phyloP scores from a whole-genome alignment of 1,140 invertebrate genomes.

The Cephus cinctus region DNA sequence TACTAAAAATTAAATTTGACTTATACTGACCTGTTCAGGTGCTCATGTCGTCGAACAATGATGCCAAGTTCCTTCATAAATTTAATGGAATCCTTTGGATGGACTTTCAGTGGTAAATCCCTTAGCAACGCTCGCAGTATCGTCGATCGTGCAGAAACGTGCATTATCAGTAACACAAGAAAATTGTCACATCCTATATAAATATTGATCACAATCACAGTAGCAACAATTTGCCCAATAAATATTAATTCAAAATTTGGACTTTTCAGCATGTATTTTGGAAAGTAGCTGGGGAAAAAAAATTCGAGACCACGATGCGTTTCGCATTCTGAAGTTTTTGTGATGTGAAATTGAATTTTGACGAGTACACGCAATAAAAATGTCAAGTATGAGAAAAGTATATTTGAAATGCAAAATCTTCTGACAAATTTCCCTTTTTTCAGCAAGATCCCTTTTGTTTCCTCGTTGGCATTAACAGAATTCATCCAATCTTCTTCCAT shows the following conservation, averaged over 20 bases:
- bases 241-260: conserved; percentile 19
- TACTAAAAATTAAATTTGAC: not conserved
- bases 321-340: too few relatives aligned
- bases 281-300: conserved; percentile 15
- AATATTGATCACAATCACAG: not conserved
- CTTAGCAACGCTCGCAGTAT: conserved; percentile 11
- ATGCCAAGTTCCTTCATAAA: not conserved
- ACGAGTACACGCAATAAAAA: too few relatives aligned
- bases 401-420: too few relatives aligned
- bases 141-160: conserved; percentile 13
- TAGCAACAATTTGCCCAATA: conserved; percentile 8
- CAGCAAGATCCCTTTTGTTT: too few relatives aligned
- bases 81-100: not conserved
- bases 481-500: too few relatives aligned
- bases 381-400: too few relatives aligned
- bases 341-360: too few relatives aligned
- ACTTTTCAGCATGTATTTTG: conserved; percentile 9
- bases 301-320: too few relatives aligned
- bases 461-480: too few relatives aligned
- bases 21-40: not conserved
- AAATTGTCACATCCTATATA: conserved; percentile 14
- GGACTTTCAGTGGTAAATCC: too few relatives aligned
- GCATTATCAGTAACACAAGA: conserved; percentile 13
- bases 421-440: too few relatives aligned
- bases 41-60: not conserved